Evolutionary conservation across 1,140 invertebrate species (phyloP), one percentile per base, ranked within the genome.

Genomic region (Phortica variegata): DNA sequence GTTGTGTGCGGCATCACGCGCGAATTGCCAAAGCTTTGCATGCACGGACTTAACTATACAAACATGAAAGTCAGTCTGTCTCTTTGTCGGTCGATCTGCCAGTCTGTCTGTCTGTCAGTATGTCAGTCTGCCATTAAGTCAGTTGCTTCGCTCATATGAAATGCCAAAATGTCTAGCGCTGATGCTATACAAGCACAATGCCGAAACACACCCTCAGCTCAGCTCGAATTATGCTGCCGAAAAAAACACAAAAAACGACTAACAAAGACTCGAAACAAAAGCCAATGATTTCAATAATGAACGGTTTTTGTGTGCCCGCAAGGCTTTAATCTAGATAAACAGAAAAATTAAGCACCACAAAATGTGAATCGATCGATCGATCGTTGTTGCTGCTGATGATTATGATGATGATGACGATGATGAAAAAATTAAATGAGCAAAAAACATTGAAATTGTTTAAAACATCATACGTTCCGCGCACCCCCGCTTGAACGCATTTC

Each of bases 151-250:
- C 43, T 29, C 38, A 47, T 43, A 60, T 62, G 62, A 66, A 66
- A 66, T 66, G 62, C 62, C 62, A 66, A 66, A 68, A 66, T 66
- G 62, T 66, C 62, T 66, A 66, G 62, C 62, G 54, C 62, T 48
- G 62, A 54, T 58, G 53, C 60, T 57, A 66, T 45, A 68, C 65
- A 43, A 20, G 42, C 49, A 57, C n/a, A n/a, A n/a, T n/a, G n/a
- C n/a, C n/a, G n/a, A n/a, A n/a, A n/a, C n/a, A n/a, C n/a, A n/a
- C n/a, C n/a, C n/a, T n/a, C n/a, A n/a, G n/a, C n/a, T n/a, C n/a
- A n/a, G n/a, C n/a, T n/a, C n/a, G n/a, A n/a, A n/a, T n/a, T n/a
- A n/a, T n/a, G n/a, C n/a, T n/a, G 34, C 37, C 34, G 31, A 31
- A 52, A 47, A 56, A 46, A 48, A 10, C 31, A 21, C 2, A 50